Percentiles rank a stretch among this genome's conserved stretches.
These are phyloP conservation scores for Morinoia aosen DNA, from an alignment of 2,888 invertebrate species.

Conservation along the genomic window DNA sequence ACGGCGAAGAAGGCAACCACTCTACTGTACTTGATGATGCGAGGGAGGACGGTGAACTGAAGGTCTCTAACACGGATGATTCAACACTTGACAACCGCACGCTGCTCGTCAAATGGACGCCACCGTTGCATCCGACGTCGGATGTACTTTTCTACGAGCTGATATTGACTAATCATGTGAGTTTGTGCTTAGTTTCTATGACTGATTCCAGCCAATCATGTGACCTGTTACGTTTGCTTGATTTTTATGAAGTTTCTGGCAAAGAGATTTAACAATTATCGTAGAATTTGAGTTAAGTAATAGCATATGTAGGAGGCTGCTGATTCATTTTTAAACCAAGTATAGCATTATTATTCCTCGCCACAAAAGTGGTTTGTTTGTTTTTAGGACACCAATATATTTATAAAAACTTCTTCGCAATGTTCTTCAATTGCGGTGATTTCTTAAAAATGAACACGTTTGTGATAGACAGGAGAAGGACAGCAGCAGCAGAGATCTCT, in stretches of 20 bases:
- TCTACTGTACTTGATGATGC: neutral
- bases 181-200: neutral
- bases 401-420: neutral
- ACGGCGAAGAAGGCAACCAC: neutral
- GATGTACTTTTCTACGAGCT: neutral
- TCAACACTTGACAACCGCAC: neutral
- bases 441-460: neutral
- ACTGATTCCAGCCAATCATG: too few relatives aligned
- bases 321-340: neutral
- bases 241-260: neutral
- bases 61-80: neutral
- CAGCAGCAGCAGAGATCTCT: neutral
- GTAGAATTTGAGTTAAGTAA: neutral
- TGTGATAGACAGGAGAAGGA: neutral
- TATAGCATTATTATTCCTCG: neutral
- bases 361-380: neutral
- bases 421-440: neutral
- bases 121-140: neutral
- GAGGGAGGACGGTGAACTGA: neutral
- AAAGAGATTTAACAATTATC: neutral
- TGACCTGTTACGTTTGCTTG: too few relatives aligned
- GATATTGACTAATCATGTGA: neutral
- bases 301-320: too few relatives aligned
- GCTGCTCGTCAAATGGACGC: neutral
- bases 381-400: neutral